Evolutionary conservation across 2,797 vertebrate species (phyloP), one percentile per base, ranked within the genome.

Genomic region (Pantherophis vulpinus): DNA sequence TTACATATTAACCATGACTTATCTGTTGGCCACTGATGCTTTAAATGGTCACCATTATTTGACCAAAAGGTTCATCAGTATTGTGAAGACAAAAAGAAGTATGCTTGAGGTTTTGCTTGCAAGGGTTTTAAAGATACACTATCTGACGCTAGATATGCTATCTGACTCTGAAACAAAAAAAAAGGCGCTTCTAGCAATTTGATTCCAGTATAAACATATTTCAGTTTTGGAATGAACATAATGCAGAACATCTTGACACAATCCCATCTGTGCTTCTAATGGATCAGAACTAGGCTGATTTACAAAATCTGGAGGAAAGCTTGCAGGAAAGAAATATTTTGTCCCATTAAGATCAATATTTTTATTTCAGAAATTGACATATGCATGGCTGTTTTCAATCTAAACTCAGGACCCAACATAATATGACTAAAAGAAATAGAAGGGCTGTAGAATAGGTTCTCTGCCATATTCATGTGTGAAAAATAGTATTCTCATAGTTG

Each of bases 241-340:
- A 88, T 93, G 93, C 20, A 25, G 93, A 91, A 89, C 90, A 93
- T 93, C 93, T 93, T 93, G 93, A 93, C 32, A 12, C 93, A 89
- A 83, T 74, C 93, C 93, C 93, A 93, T 93, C 93, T 93, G 93
- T 89, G 93, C 51, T 91, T 32, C 25, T 74, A 63, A 47, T 86
- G 93, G 93, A 93, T 93, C 70, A 89, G 90, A 91, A 89, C 90
- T 91, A 86, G 70, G 59, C 93, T 89, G 51, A 27, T 47, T 42
- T 89, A 88, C 70, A 89, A 93, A 93, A 91, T 93, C 90, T 93
- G 93, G 93, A 74, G 16, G n/a, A 74, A 74, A 90, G 92, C 90
- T 87, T 91, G 90, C 51, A 93, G 93, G 61, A 89, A 83, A 83
- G 74, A 89, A 91, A 93, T 93, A 93, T 93, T 93, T 93, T 86